phyloP scores from a whole-genome alignment of 2,113 vertebrate species.

The Thymallus thymallus region DNA sequence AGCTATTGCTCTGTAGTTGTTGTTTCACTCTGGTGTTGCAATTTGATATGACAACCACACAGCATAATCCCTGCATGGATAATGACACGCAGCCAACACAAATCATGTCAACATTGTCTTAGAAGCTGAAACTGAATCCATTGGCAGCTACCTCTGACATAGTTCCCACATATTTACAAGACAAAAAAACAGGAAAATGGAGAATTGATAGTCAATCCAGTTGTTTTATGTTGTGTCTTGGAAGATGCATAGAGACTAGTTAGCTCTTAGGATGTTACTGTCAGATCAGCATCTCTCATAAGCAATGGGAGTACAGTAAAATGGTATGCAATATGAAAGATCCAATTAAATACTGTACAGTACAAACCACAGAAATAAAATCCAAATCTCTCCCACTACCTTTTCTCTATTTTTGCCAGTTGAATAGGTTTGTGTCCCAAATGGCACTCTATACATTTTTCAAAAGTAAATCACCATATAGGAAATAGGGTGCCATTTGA shows the following conservation, averaged over 20 bases:
- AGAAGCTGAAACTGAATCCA: slow-evolving; percentile 26
- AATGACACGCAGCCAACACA: slow-evolving; percentile 31
- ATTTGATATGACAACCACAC: slow-evolving; percentile 42
- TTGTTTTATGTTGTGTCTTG: not conserved
- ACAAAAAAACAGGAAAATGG: slow-evolving; percentile 2
- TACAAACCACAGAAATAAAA: slow-evolving; percentile 11
- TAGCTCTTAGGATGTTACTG: no score
- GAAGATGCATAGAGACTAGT: not conserved
- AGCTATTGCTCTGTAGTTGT: not conserved
- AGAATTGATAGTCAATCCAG: slow-evolving; percentile 4
- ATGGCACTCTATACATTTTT: no score
- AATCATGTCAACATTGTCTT: slow-evolving; percentile 34
- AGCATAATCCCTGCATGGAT: slow-evolving; percentile 11
- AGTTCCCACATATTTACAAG: slow-evolving; percentile 1
- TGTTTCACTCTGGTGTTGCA: slow-evolving; percentile 31
- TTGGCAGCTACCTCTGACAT: slow-evolving; percentile 13
- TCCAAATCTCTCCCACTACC: not conserved
- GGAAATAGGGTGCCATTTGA: no score
- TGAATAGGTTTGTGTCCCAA: no score
- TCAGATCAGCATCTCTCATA: no score
- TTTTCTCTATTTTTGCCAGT: not conserved
- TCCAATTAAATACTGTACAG: not conserved
- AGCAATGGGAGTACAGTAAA: not conserved
- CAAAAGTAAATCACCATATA: no score
- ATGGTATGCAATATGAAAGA: not conserved